Conservation (phyloP, 1,140 invertebrate species). For the Achroia grisella region DNA sequence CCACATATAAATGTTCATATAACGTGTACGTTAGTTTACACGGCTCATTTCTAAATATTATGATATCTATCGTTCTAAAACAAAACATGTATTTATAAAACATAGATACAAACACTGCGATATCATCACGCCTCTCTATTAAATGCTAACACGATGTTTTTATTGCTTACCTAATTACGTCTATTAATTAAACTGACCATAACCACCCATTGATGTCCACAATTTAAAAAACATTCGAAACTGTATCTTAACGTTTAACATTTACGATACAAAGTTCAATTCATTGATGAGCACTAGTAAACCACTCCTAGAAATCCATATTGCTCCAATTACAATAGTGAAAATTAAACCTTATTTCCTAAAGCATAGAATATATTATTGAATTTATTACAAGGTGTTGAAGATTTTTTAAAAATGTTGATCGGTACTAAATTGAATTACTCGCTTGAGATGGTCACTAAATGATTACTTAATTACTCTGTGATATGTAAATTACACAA, state of each 20-base stretch:
- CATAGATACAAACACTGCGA: conserved; percentile 1
- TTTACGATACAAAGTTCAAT: too few relatives aligned
- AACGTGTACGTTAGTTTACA: not conserved
- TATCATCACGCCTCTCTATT: not conserved
- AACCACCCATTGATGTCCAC: not conserved
- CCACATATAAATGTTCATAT: too few relatives aligned
- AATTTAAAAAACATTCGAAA: not conserved
- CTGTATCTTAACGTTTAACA: too few relatives aligned
- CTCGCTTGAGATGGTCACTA: not conserved
- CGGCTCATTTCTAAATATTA: not conserved
- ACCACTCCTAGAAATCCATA: conserved; percentile 9
- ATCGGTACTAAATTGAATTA: conserved; percentile 5
- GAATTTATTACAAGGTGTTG: not conserved
- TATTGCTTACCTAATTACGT: conserved; percentile 1
- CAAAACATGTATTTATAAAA: conserved; percentile 3
- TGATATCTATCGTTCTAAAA: not conserved
- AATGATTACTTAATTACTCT: not conserved
- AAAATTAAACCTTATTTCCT: conserved; percentile 12
- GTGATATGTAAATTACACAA: not conserved
- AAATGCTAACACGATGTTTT: conserved; percentile 2
- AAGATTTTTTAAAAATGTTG: not conserved
- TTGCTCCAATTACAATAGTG: conserved; percentile 1
- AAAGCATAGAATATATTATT: conserved; percentile 6
- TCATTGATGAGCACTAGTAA: not conserved
- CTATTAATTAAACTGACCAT: conserved; percentile 2